phyloP scores from a whole-genome alignment of 2,888 invertebrate genomes.

The Autographa pulchrina region DNA sequence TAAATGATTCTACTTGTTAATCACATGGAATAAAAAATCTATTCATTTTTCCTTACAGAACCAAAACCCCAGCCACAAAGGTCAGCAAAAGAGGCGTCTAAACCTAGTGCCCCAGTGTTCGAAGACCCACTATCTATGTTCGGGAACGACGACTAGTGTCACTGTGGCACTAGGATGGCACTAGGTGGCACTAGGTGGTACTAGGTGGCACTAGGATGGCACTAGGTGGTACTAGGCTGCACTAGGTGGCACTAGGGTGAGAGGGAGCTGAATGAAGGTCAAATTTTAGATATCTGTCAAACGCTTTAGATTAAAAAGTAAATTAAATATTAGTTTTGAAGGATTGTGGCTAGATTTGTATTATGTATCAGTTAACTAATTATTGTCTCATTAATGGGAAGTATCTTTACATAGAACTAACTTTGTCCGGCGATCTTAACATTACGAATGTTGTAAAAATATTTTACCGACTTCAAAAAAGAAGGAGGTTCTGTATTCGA shows the following conservation, averaged over 20 bases:
- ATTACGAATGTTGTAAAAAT: too few relatives aligned
- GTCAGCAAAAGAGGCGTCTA: conserved; percentile 58
- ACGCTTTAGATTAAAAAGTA: background rate
- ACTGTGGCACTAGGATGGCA: conserved; percentile 5
- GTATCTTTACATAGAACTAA: too few relatives aligned
- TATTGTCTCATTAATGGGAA: too few relatives aligned
- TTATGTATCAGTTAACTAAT: too few relatives aligned
- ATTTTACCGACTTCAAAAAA: too few relatives aligned
- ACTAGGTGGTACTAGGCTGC: conserved; percentile 31
- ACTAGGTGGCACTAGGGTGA: conserved; percentile 29
- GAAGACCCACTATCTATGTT: conserved; percentile 78
- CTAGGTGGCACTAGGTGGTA: conserved; percentile 30
- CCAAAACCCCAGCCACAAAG: conserved; percentile 38
- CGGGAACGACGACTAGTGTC: conserved; percentile 65
- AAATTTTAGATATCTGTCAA: background rate
- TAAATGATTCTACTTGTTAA: too few relatives aligned
- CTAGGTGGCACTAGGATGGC: conserved; percentile 32
- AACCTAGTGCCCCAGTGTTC: conserved; percentile 69
- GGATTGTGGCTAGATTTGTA: background rate
- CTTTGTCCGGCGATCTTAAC: too few relatives aligned
- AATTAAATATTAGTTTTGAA: background rate
- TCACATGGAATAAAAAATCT: too few relatives aligned
- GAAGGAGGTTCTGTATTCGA: too few relatives aligned
- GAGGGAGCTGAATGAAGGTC: background rate
- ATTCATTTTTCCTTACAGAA: conserved; percentile 45